A percentile compares a stretch with the other conserved stretches of the same genome.
phyloP scores from a whole-genome alignment of 2,797 vertebrate species.

The Pseudotriccus pelzelni region DNA sequence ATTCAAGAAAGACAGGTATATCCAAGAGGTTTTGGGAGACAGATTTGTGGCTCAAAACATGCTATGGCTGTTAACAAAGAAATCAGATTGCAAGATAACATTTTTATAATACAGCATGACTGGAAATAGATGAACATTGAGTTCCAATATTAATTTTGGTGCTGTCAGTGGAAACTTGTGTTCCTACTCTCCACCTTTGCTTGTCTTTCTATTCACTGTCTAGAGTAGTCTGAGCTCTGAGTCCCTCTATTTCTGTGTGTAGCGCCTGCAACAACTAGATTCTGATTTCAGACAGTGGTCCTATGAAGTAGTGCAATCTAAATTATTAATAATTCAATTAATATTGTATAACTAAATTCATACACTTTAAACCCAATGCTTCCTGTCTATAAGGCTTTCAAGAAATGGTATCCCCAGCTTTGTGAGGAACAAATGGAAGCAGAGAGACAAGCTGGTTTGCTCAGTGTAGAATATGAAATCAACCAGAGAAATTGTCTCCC shows the following conservation, averaged over 20 bases:
- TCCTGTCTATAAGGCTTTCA: not conserved
- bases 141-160: not conserved
- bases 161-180: not conserved
- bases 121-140: not conserved
- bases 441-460: not conserved
- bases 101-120: not conserved
- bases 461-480: not conserved
- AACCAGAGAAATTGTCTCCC: not conserved
- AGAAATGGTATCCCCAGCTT: not conserved
- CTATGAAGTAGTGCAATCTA: not conserved
- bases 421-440: not conserved
- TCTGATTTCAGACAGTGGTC: not conserved
- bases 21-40: not conserved
- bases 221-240: not conserved
- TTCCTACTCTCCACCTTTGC: not conserved
- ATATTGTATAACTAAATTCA: not conserved
- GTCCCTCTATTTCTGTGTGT: not conserved
- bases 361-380: not conserved
- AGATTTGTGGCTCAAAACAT: not conserved
- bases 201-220: not conserved
- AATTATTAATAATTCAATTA: conserved; percentile 20
- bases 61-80: not conserved
- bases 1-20: not conserved
- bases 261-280: not conserved
- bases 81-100: not conserved